Evolutionary conservation across 2,113 vertebrate genomes (phyloP), one percentile per base, ranked within the genome.

Genomic region (Phylloscopus trochilus): DNA sequence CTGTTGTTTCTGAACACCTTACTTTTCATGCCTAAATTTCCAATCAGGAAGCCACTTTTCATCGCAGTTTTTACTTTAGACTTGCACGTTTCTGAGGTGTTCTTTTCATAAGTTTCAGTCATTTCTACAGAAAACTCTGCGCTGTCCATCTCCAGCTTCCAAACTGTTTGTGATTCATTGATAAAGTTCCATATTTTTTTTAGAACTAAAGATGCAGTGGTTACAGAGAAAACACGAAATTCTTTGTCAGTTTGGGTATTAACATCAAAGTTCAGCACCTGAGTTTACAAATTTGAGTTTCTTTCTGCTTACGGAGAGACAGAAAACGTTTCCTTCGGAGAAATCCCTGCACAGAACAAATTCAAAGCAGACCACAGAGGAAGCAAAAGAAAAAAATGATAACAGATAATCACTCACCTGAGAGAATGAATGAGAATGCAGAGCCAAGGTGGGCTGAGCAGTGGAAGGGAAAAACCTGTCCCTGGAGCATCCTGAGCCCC

Each of bases 171-270:
- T 0, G 3, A 37, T 13, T 30, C 66, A 31, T 31, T 20, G 2
- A n/a, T 24, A 88, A 84, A 92, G 21, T 7, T 24, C 10, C 4
- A 4, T 39, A 39, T 10, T 52, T 33, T 10, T 43, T 43, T 11
- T 17, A n/a, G 41, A 41, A 7, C 16, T 6, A 39, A 64, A 81
- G 11, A 41, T 2, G 2, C 18, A 1, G 2, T 46, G 8, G 1
- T 56, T 15, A 9, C n/a, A 75, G 26, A 67, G 17, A 52, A 89
- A 47, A 26, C 8, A 27, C 11, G 2, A 33, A 37, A 9, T 6
- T 13, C 0, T 4, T 10, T 6, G 18, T 20, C 8, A 41, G 7
- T 6, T 28, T 8, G 2, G 15, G 9, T 2, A 1, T 2, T 13
- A 89, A 15, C 8, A 39, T 23, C 8, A 4, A 4, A 13, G 2